Percentiles rank a stretch among this genome's conserved stretches.
These are phyloP conservation scores for Varroa destructor DNA, from an alignment of 1,140 invertebrate species.

Conservation along the genomic window DNA sequence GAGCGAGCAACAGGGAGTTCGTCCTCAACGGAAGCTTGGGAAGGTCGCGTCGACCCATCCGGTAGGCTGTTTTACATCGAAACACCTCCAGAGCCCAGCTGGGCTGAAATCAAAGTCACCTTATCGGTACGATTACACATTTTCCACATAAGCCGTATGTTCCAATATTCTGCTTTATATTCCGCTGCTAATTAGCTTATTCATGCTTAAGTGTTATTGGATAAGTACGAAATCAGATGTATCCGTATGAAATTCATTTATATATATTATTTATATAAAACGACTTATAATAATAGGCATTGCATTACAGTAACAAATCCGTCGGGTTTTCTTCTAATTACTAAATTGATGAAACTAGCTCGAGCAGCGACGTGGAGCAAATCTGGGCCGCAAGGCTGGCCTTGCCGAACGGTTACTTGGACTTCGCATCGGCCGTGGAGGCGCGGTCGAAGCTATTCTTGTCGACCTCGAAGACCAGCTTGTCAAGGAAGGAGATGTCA, in stretches of 20 bases:
- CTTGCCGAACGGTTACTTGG: neutral
- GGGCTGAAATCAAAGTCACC: slow-evolving; percentile 14
- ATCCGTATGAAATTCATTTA: too few relatives aligned
- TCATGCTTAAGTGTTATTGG: too few relatives aligned
- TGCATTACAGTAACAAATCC: too few relatives aligned
- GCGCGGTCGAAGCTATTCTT: neutral
- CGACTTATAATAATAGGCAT: too few relatives aligned
- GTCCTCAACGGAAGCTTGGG: slow-evolving; percentile 21
- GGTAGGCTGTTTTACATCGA: slow-evolving; percentile 16
- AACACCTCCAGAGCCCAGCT: slow-evolving; percentile 4
- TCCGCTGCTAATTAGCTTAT: too few relatives aligned
- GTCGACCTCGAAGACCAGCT: slow-evolving; percentile 8
- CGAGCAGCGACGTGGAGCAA: neutral
- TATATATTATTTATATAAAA: too few relatives aligned
- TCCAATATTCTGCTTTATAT: too few relatives aligned
- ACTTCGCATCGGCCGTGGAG: neutral
- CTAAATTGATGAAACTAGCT: neutral
- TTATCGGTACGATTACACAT: neutral
- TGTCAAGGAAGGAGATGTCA: slow-evolving; percentile 14
- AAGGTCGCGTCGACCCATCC: neutral
- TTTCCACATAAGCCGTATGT: too few relatives aligned
- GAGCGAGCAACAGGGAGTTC: slow-evolving; percentile 24
- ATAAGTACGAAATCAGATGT: too few relatives aligned
- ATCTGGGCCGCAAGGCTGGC: slow-evolving; percentile 11
- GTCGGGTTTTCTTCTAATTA: too few relatives aligned